Conservation (phyloP, 1,140 invertebrate genomes). For the Drosophila sturtevanti region DNA sequence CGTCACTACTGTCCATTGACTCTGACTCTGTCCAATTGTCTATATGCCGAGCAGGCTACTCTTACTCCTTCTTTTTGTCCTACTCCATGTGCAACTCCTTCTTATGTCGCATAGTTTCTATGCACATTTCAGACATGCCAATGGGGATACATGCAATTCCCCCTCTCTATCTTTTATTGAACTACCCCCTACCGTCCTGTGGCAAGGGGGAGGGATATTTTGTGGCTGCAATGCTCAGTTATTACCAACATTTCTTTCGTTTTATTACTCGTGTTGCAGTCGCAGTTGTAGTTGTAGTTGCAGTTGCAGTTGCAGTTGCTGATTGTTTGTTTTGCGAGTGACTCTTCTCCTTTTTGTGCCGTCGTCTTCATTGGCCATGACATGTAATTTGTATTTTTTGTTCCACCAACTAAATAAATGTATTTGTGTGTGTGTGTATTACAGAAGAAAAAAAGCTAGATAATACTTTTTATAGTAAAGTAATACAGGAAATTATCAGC, state of each 20-base stretch:
- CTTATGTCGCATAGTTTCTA: slow-evolving; percentile 43
- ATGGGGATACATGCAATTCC: slow-evolving; percentile 22
- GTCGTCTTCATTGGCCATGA: slow-evolving; percentile 40
- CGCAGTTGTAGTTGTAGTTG: slow-evolving; percentile 14
- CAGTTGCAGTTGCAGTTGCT: slow-evolving; percentile 11
- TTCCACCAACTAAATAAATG: slow-evolving; percentile 13
- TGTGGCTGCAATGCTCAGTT: slow-evolving; percentile 38
- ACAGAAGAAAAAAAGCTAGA: slow-evolving; percentile 8
- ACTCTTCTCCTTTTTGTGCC: slow-evolving; percentile 14
- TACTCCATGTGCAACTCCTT: slow-evolving; percentile 24
- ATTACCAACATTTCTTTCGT: slow-evolving; percentile 46
- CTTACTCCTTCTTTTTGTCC: not conserved
- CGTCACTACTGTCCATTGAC: not conserved
- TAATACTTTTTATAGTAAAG: slow-evolving; percentile 50
- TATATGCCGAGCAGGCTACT: slow-evolving; percentile 16
- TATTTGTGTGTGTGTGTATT: not conserved
- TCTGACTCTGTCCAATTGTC: slow-evolving; percentile 34
- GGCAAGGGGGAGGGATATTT: not conserved
- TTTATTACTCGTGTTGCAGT: slow-evolving; percentile 43
- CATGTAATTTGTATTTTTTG: slow-evolving; percentile 57
- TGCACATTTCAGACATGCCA: slow-evolving; percentile 56
- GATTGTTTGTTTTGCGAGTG: slow-evolving; percentile 28
- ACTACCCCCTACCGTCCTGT: too few species aligned
- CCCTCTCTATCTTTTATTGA: not conserved
- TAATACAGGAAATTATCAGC: slow-evolving; percentile 57